A percentile compares a stretch with the other conserved stretches of the same genome.
phyloP scores from a whole-genome alignment of 2,888 invertebrate genomes.

The Scaptomyza polygonia region DNA sequence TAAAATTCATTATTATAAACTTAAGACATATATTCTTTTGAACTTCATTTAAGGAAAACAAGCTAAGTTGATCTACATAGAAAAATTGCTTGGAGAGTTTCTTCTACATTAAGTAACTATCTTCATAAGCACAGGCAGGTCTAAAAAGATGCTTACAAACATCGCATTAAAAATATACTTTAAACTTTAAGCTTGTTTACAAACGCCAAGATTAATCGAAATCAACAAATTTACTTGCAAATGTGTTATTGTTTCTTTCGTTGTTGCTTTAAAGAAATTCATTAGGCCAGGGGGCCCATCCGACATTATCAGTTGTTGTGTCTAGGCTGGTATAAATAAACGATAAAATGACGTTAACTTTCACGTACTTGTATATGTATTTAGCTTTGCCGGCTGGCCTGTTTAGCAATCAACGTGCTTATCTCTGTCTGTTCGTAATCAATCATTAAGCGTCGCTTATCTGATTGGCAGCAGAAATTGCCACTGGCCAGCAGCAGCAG shows the following conservation, averaged over 20 bases:
- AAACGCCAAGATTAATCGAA: not conserved
- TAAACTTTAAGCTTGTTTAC: not conserved
- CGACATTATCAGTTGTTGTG: constrained; percentile 27
- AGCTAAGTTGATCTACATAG: no score
- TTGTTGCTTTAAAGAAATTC: constrained; percentile 28
- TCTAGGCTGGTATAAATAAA: constrained; percentile 39
- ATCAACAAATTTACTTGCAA: not conserved
- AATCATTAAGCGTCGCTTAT: constrained; percentile 56
- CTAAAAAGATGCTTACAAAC: not conserved
- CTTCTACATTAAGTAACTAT: no score
- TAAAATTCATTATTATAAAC: no score
- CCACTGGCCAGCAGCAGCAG: constrained; percentile 5
- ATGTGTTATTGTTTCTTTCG: not conserved
- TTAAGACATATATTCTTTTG: no score
- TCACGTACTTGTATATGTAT: constrained; percentile 27
- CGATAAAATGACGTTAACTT: constrained; percentile 38
- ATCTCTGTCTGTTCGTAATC: constrained; percentile 53
- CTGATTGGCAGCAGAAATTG: constrained; percentile 38
- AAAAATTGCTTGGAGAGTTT: no score
- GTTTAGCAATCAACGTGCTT: constrained; percentile 51
- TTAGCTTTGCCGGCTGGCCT: constrained; percentile 25
- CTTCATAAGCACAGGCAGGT: no score
- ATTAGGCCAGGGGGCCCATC: constrained; percentile 36
- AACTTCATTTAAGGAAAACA: no score
- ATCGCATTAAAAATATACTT: not conserved